Evolutionary conservation across 2,888 invertebrate species (phyloP).

Genomic region (Sphinx pinastri): DNA sequence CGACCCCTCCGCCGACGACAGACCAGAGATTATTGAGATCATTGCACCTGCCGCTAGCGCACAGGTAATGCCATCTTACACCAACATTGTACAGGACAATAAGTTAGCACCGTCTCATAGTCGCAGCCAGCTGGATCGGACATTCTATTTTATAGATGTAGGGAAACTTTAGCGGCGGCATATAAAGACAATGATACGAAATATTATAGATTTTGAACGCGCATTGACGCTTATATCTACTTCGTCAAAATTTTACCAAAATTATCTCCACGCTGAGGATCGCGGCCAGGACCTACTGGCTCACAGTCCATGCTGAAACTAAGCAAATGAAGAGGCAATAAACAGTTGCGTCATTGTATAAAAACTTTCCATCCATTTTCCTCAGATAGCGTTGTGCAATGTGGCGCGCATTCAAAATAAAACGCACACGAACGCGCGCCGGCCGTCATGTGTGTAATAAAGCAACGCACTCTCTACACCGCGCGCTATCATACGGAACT

Average conservation of each 20-base stretch:
- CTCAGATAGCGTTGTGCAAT: constrained; percentile 18
- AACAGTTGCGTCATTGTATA: constrained; percentile 5
- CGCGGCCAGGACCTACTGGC: no score
- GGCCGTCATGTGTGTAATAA: neutral
- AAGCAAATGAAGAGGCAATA: no score
- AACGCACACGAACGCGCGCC: neutral
- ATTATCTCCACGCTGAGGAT: no score
- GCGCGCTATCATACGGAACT: neutral
- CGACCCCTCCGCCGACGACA: constrained; percentile 60
- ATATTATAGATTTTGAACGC: no score
- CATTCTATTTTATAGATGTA: no score
- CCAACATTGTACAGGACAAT: neutral
- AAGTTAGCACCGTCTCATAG: no score
- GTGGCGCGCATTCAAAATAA: constrained; percentile 26
- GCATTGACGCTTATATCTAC: no score
- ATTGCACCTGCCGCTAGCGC: constrained; percentile 79
- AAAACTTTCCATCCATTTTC: constrained; percentile 23
- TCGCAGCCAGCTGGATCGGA: no score
- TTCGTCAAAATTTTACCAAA: no score
- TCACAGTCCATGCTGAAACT: no score
- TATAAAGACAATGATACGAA: no score
- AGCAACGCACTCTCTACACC: neutral
- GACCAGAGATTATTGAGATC: constrained; percentile 79
- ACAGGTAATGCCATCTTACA: constrained; percentile 57
- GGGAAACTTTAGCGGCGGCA: no score